Percentiles rank a stretch among this genome's conserved stretches.
Evolutionary conservation across 2,888 invertebrate species (phyloP).

Genomic region (Drosophila helvetica): DNA sequence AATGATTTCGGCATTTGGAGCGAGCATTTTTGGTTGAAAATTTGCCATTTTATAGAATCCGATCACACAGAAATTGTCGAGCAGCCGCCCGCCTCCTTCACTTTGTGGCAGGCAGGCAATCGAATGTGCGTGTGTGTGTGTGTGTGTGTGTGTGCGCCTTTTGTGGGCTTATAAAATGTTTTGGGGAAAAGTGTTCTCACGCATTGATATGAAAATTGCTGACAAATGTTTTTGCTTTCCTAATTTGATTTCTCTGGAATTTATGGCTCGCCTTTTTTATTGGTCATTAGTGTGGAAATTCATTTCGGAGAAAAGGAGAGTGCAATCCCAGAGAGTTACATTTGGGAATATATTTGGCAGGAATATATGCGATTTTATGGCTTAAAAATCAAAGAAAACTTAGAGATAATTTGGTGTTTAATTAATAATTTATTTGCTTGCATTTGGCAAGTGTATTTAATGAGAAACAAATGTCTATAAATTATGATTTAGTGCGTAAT

Average conservation of each 20-base stretch:
- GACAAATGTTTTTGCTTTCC: constrained; percentile 19
- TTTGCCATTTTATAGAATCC: constrained; percentile 55
- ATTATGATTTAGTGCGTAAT: not conserved
- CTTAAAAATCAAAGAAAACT: not conserved
- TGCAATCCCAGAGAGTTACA: not conserved
- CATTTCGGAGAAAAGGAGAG: not conserved
- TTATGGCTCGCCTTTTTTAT: constrained; percentile 16
- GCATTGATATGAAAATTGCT: constrained; percentile 32
- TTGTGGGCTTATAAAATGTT: constrained; percentile 32
- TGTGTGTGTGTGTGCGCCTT: constrained; percentile 1
- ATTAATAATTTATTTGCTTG: no score
- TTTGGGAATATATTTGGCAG: no score
- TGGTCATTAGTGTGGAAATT: constrained; percentile 5
- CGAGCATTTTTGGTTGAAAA: constrained; percentile 32
- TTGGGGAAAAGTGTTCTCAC: constrained; percentile 23
- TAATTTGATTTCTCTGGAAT: constrained; percentile 9
- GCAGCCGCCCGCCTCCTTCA: constrained; percentile 46
- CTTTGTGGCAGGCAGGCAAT: constrained; percentile 55
- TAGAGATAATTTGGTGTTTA: not conserved
- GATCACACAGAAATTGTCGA: constrained; percentile 63
- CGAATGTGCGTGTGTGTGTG: constrained; percentile 36
- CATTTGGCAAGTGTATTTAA: not conserved
- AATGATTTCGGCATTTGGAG: constrained; percentile 61
- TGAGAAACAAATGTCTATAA: not conserved
- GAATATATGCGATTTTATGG: not conserved